Evolutionary conservation across 2,797 vertebrate genomes (phyloP).

Genomic region (Zenarchopterus dispar): DNA sequence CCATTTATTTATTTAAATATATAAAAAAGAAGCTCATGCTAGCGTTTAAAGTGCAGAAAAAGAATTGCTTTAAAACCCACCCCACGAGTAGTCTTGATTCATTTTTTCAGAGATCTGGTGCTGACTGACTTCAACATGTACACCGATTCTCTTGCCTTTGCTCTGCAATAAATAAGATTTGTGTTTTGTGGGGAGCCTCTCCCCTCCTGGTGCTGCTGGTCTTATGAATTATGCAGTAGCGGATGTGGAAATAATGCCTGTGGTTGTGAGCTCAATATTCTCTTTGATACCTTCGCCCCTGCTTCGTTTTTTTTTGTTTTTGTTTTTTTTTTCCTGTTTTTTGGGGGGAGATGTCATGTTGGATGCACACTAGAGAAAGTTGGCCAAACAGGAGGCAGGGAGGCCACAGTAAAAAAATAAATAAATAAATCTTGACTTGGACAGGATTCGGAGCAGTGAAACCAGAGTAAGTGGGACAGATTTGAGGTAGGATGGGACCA

Average conservation of each 20-base stretch:
- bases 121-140: conserved; percentile 17
- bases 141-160: conserved; percentile 27
- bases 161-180: conserved; percentile 57
- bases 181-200: conserved; percentile 48
- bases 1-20: too few relatives aligned
- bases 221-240: conserved; percentile 75
- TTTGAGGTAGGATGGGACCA: conserved; percentile 20
- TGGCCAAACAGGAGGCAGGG: conserved; percentile 39
- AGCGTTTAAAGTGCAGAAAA: too few relatives aligned
- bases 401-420: too few relatives aligned
- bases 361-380: conserved; percentile 51
- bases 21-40: too few relatives aligned
- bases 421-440: too few relatives aligned
- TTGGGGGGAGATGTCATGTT: conserved; percentile 53
- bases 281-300: conserved; percentile 76
- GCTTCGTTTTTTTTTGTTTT: conserved; percentile 4
- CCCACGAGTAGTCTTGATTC: too few relatives aligned
- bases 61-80: too few relatives aligned
- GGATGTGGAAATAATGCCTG: conserved; percentile 73
- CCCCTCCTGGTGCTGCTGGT: conserved; percentile 65
- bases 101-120: conserved; percentile 4
- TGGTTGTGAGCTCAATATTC: conserved; percentile 70
- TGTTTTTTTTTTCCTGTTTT: conserved; percentile 10
- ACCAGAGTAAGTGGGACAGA: conserved; percentile 21
- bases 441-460: conserved; percentile 29